A percentile compares a stretch with the other conserved stretches of the same genome.
Conservation (phyloP, 2,113 vertebrate species). For the Gnathonemus longibarbis region DNA sequence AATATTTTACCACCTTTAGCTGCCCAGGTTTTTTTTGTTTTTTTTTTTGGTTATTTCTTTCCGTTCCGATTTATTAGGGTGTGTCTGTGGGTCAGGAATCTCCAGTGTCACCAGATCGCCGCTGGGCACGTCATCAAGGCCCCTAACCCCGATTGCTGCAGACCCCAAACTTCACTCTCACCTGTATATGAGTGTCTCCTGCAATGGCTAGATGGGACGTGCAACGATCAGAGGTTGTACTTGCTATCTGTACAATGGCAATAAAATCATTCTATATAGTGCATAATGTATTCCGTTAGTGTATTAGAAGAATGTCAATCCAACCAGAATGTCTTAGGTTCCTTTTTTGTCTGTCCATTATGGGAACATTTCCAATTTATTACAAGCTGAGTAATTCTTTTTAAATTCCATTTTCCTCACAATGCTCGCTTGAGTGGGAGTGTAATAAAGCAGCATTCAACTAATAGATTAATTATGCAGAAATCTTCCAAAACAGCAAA, state of each 20-base stretch:
- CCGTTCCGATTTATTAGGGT: background rate
- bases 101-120: background rate
- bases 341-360: background rate
- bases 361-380: background rate
- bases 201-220: background rate
- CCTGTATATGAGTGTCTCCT: background rate
- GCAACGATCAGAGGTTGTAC: background rate
- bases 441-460: background rate
- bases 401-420: background rate
- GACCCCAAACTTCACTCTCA: background rate
- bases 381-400: background rate
- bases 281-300: background rate
- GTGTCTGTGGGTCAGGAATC: background rate
- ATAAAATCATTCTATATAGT: background rate
- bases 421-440: background rate
- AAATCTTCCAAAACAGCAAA: background rate
- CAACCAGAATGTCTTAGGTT: background rate
- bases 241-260: background rate
- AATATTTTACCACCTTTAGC: background rate
- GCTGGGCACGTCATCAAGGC: background rate
- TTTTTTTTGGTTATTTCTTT: background rate
- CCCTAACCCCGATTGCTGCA: background rate
- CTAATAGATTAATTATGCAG: conserved; percentile 12
- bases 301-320: background rate
- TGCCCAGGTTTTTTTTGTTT: background rate